A percentile compares a stretch with the other conserved stretches of the same genome.
These are phyloP conservation scores for Piaya cayana DNA, from an alignment of 2,113 vertebrate genomes.

Conservation along the genomic window DNA sequence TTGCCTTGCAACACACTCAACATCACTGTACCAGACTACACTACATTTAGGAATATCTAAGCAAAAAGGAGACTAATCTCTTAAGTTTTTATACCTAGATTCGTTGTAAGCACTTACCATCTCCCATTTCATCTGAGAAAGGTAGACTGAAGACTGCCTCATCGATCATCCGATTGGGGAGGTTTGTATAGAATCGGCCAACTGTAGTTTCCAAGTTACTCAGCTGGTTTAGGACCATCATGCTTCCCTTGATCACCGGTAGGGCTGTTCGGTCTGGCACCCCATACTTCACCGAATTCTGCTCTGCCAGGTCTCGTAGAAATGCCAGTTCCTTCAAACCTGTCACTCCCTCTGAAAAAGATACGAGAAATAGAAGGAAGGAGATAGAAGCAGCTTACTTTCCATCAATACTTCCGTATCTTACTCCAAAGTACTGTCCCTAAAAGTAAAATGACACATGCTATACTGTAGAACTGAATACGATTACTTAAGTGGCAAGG, in stretches of 20 bases:
- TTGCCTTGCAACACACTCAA: neutral
- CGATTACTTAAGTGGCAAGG: neutral
- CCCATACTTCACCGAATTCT: constrained; percentile 92
- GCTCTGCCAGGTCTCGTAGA: constrained; percentile 93
- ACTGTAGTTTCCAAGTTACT: constrained; percentile 97
- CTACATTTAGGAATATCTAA: neutral
- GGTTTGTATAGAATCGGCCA: constrained; percentile 97
- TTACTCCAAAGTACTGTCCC: neutral
- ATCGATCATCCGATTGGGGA: constrained; percentile 97
- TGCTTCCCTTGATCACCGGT: constrained; percentile 93
- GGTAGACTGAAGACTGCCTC: constrained; percentile 94
- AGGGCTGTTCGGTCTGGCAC: constrained; percentile 81
- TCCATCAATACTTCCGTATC: neutral
- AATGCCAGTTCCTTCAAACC: constrained; percentile 96
- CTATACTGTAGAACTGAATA: accelerated
- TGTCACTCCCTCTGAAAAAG: constrained; percentile 88
- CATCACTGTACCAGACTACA: neutral
- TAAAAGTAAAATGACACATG: accelerated
- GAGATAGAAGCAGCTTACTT: neutral
- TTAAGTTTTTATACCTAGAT: neutral
- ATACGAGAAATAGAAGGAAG: neutral
- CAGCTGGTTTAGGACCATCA: constrained; percentile 98
- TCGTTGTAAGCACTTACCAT: constrained; percentile 78
- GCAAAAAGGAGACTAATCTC: neutral
- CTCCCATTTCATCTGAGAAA: constrained; percentile 95